Conservation (phyloP, 2,888 invertebrate genomes). For the Polylopha cassiicola region DNA sequence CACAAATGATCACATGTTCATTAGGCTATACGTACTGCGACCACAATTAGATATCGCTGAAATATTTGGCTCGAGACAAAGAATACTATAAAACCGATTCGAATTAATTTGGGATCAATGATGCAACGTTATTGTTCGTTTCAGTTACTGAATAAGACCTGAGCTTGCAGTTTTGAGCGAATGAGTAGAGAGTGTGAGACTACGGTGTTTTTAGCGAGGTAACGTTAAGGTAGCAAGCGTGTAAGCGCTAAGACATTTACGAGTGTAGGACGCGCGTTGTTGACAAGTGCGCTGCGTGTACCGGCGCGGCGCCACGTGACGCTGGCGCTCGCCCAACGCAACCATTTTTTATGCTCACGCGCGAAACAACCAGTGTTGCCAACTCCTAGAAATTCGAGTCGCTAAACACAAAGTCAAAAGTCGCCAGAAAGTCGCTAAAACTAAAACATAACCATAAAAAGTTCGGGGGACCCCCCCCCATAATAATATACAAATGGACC, state of each 20-base stretch:
- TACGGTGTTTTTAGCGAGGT: too few relatives aligned
- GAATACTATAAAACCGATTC: neutral
- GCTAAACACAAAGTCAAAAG: too few relatives aligned
- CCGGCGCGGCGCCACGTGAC: constrained; percentile 19
- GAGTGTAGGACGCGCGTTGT: constrained; percentile 11
- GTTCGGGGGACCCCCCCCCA: too few relatives aligned
- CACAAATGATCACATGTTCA: too few relatives aligned
- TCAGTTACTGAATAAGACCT: neutral
- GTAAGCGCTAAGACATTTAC: constrained; percentile 12
- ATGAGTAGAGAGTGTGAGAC: constrained; percentile 2
- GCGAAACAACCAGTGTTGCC: too few relatives aligned
- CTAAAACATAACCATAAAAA: too few relatives aligned
- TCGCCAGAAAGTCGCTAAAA: too few relatives aligned
- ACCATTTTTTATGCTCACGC: constrained; percentile 18
- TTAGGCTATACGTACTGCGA: constrained; percentile 1
- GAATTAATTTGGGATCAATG: neutral
- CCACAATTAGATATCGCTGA: constrained; percentile 4
- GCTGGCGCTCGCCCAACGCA: constrained; percentile 28
- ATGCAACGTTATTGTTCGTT: neutral
- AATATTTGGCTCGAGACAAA: constrained; percentile 9
- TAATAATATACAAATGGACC: too few relatives aligned
- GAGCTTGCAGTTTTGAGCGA: constrained; percentile 2
- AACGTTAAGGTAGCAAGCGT: too few relatives aligned
- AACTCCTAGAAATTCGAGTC: too few relatives aligned
- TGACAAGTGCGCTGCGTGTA: constrained; percentile 16